Evolutionary conservation across 2,113 vertebrate species (phyloP).

Genomic region (Otis tarda): DNA sequence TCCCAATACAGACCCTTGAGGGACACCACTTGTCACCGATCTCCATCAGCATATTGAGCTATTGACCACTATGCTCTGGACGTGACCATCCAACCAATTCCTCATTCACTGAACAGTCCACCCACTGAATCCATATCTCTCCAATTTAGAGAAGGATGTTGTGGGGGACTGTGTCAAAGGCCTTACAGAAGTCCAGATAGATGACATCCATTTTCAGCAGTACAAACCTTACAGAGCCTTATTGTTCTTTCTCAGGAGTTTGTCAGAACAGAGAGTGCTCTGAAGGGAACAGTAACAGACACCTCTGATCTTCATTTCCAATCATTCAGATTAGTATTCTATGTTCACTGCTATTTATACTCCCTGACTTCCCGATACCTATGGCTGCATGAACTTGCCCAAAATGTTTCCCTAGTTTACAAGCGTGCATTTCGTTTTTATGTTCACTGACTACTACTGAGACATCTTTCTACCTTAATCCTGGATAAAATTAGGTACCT

Average conservation of each 20-base stretch:
- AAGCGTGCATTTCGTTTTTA: neutral
- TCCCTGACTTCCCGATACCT: neutral
- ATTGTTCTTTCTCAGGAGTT: neutral
- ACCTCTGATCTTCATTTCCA: neutral
- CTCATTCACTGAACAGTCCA: no score
- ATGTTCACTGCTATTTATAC: neutral
- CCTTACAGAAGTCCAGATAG: no score
- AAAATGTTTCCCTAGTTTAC: neutral
- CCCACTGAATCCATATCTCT: no score
- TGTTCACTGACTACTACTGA: neutral
- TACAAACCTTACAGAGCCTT: neutral
- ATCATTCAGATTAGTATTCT: neutral
- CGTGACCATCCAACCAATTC: no score
- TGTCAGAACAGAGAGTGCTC: neutral
- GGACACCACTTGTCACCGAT: no score
- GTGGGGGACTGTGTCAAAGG: no score
- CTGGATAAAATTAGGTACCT: constrained; percentile 5
- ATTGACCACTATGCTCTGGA: no score
- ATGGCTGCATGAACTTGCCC: neutral
- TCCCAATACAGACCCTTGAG: no score
- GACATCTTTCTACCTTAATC: neutral
- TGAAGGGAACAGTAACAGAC: neutral
- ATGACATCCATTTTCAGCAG: neutral
- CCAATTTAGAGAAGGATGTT: no score
- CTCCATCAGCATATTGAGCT: no score